These are phyloP conservation scores for Neoarius graeffei DNA, from an alignment of 2,113 vertebrate genomes.

Conservation along the genomic window DNA sequence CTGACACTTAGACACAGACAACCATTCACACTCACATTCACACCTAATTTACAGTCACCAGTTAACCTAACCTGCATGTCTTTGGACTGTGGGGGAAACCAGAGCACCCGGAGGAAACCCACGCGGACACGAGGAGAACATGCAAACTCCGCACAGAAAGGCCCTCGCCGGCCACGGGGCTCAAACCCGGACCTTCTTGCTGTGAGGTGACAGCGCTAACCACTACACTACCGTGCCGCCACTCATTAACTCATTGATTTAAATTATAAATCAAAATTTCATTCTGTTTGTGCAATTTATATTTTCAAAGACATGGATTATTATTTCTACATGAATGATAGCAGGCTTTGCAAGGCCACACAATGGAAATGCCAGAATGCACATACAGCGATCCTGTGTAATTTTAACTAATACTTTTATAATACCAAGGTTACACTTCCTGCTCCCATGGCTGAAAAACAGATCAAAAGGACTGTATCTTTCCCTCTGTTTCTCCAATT, in stretches of 20 bases:
- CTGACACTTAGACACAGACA: no score
- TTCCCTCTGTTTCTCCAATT: conserved; percentile 18
- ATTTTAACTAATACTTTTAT: conserved; percentile 60
- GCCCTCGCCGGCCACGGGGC: no score
- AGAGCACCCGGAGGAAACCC: no score
- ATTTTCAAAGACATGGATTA: neutral
- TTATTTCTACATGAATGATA: neutral
- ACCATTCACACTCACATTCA: no score
- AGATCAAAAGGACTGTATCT: conserved; percentile 49
- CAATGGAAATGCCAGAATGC: neutral
- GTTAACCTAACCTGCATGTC: no score
- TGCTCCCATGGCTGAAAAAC: conserved; percentile 56
- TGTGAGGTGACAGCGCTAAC: no score
- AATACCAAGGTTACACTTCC: conserved; percentile 44
- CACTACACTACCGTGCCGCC: no score
- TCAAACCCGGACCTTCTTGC: no score
- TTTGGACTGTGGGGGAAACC: no score
- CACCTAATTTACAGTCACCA: no score
- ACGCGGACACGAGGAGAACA: no score
- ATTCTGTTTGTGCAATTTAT: neutral
- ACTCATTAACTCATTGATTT: neutral
- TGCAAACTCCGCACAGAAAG: no score
- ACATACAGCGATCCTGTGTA: neutral
- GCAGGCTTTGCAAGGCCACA: neutral
- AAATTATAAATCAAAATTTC: neutral